Evolutionary conservation across 2,888 invertebrate species (phyloP).

Genomic region (Dasypogon diadema): DNA sequence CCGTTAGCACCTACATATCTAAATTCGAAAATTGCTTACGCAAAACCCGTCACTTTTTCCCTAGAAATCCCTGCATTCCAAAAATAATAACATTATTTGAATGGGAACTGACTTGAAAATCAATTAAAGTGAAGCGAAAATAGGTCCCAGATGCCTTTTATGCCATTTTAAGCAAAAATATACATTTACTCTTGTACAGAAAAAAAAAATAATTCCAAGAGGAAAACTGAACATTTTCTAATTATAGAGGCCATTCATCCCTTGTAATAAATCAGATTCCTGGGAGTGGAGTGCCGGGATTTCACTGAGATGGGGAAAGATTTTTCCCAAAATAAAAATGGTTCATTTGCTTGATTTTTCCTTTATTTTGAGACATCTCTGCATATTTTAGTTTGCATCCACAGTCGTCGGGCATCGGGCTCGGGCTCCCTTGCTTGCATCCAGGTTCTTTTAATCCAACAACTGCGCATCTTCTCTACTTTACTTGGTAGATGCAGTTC

Average conservation of each 20-base stretch:
- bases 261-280: neutral
- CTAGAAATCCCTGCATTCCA: no score
- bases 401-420: slow-evolving; percentile 5
- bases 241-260: neutral
- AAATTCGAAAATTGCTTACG: no score
- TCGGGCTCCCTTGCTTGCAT: slow-evolving; percentile 9
- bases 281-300: neutral
- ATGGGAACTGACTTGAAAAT: no score
- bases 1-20: no score
- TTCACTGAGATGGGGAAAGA: neutral
- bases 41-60: no score
- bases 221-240: neutral
- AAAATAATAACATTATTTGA: no score
- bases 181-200: neutral
- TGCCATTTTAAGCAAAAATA: neutral
- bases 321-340: slow-evolving; percentile 39
- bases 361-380: slow-evolving; percentile 37
- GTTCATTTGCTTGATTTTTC: slow-evolving; percentile 14
- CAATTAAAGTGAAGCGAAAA: no score
- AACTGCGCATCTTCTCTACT: slow-evolving; percentile 46
- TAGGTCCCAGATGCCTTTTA: no score
- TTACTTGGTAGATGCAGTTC: neutral
- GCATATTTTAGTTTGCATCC: slow-evolving; percentile 33
- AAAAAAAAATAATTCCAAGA: neutral
- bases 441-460: slow-evolving; percentile 15